These are phyloP conservation scores for Accipiter cooperii DNA, from an alignment of 2,113 vertebrate genomes.

Conservation along the genomic window DNA sequence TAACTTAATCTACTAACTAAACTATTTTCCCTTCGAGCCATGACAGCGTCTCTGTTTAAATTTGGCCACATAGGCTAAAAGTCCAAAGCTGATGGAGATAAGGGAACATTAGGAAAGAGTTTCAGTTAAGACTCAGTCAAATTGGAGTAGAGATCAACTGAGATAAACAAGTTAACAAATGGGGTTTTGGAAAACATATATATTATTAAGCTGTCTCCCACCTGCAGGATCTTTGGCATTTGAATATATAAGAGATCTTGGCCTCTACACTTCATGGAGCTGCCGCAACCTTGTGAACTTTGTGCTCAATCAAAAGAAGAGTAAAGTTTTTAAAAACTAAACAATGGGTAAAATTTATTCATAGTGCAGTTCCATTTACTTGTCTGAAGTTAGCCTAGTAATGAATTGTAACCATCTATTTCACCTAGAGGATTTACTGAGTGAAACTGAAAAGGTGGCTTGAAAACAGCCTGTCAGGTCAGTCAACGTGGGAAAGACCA, in stretches of 20 bases:
- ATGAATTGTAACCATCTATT: neutral
- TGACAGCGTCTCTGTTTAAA: neutral
- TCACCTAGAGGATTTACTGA: neutral
- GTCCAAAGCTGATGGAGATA: neutral
- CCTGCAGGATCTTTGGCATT: neutral
- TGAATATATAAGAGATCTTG: neutral
- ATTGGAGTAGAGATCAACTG: neutral
- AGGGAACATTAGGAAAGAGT: neutral
- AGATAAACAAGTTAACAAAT: slow-evolving; percentile 17
- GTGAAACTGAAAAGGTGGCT: neutral
- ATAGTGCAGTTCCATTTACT: neutral
- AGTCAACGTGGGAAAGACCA: neutral
- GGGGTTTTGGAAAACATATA: neutral
- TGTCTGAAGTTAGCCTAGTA: neutral
- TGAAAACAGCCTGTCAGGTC: neutral
- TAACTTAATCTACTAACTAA: slow-evolving; percentile 26
- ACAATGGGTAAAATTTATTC: neutral
- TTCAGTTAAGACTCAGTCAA: neutral
- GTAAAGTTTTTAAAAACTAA: neutral
- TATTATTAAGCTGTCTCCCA: neutral
- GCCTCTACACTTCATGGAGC: neutral
- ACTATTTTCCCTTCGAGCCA: neutral
- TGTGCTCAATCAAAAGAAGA: neutral
- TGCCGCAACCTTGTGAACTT: neutral
- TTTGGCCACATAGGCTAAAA: neutral